phyloP scores from a whole-genome alignment of 2,888 invertebrate species.

The Watsonalla binaria region DNA sequence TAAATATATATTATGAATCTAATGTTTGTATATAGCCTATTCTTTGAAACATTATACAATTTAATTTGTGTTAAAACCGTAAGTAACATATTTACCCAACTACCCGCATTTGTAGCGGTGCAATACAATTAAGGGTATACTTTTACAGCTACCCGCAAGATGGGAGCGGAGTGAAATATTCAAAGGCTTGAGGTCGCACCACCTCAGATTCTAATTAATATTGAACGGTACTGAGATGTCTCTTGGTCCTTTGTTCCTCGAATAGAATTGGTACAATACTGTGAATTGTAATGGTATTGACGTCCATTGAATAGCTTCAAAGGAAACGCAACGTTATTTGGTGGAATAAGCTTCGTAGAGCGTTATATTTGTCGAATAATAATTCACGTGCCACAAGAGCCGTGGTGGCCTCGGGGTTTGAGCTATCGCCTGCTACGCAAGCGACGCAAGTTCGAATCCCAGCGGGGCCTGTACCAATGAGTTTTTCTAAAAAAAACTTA shows the following conservation, averaged over 20 bases:
- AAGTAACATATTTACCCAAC: background rate
- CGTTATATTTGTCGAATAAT: no score
- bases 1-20: no score
- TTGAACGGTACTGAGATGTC: constrained; percentile 33
- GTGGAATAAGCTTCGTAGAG: background rate
- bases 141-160: constrained; percentile 11
- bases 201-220: constrained; percentile 51
- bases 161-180: constrained; percentile 40
- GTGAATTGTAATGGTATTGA: background rate
- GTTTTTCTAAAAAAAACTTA: no score
- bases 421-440: no score
- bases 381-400: no score
- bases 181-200: constrained; percentile 31
- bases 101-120: constrained; percentile 19
- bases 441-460: no score
- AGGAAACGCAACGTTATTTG: background rate
- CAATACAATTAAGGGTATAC: constrained; percentile 4
- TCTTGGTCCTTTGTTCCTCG: constrained; percentile 5
- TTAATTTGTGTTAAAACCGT: no score
- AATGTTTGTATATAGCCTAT: no score
- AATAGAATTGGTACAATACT: background rate
- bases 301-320: background rate
- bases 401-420: no score
- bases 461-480: no score
- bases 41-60: no score